Base-by-base conservation (phyloP, 2,888 invertebrate genomes). In the Chaetogeoica ovagalla region DNA sequence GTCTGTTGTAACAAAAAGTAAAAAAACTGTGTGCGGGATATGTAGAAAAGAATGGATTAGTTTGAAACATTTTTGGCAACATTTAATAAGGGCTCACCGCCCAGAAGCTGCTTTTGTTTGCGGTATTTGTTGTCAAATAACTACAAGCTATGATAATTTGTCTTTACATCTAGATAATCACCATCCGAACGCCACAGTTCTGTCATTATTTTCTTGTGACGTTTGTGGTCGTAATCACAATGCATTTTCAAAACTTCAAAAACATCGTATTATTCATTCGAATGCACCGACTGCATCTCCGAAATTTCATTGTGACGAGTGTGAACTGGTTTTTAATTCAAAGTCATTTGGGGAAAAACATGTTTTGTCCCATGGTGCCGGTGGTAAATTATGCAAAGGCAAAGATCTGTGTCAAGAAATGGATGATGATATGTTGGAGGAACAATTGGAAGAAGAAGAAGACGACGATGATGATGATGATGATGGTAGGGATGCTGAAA, bases 41-140 rank as follows among this genome's bases (percentile, higher is more conserved):
- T 90, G 90, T 83, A 87, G 88, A 9, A 90, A 90, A 84, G 88
- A 88, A 15, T 90, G 89, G 89, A 89, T 89, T 1, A 89, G 89
- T 0, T 89, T 89, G 83, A 89, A 89, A 83, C 89, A 90, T 83
- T 85, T 90, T 0, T 90, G 90, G 90, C 90, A 90, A 83, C 90
- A 90, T 84, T 86, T 89, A 74, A 88, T 88, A 60, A 86, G 90
- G 11, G 89, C 89, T 83, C 90, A 90, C 84, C 87, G 89, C 72
- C 85, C 86, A 15, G 89, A 88, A 59, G 89, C 90, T 0, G 89
- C 89, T 0, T 89, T 89, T 0, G 89, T 89, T 1, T 90, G 90
- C 82, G 90, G 90, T 0, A 89, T 90, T 60, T 90, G 90, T 82
- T 84, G 90, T 59, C 88, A 89, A 84, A 87, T 89, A 0, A 89